Evolutionary conservation across 2,797 vertebrate species (phyloP).

Genomic region (Danio tinwini): DNA sequence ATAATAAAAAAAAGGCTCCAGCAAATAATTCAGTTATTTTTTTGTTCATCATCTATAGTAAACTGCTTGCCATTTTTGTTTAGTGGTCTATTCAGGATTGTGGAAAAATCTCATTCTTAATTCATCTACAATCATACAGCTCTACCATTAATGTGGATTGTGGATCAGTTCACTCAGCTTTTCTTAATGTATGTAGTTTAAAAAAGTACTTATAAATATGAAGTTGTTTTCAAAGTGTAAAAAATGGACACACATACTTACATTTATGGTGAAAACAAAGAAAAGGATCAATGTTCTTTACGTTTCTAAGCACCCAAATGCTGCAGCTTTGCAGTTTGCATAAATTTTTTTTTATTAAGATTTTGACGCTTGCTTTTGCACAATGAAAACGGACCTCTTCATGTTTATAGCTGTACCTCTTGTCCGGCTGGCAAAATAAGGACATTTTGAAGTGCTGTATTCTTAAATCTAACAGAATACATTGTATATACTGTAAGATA

Average conservation of each 20-base stretch:
- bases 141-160: constrained; percentile 78
- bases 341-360: neutral
- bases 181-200: constrained; percentile 60
- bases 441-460: constrained; percentile 1
- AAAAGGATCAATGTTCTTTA: neutral
- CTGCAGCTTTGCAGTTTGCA: neutral
- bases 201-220: neutral
- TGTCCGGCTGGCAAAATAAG: constrained; percentile 8
- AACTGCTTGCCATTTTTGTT: too few relatives aligned
- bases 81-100: too few relatives aligned
- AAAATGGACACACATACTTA: neutral
- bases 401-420: constrained; percentile 24
- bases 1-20: too few relatives aligned
- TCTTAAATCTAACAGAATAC: constrained; percentile 35
- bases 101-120: too few relatives aligned
- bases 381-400: constrained; percentile 33
- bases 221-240: constrained; percentile 36
- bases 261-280: neutral
- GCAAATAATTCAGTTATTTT: too few relatives aligned
- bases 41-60: too few relatives aligned
- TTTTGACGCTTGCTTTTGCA: constrained; percentile 43
- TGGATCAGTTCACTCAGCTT: constrained; percentile 86
- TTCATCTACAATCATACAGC: too few relatives aligned
- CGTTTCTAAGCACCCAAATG: neutral
- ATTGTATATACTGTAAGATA: constrained; percentile 58